Base-by-base conservation (phyloP, 2,113 vertebrate genomes). In the Formicarius rufipectus region DNA sequence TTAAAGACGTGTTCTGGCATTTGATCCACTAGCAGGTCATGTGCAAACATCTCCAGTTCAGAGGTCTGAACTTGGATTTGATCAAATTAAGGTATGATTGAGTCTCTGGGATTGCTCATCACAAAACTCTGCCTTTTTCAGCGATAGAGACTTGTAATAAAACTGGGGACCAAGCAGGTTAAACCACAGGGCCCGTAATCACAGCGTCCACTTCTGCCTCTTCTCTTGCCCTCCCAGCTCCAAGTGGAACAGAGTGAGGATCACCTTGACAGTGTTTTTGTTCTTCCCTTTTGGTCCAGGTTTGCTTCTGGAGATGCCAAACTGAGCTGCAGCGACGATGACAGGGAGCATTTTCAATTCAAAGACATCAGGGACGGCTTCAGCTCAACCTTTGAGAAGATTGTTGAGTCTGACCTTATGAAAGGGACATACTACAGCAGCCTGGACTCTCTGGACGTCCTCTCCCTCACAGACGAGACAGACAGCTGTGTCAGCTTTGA, bases 401-500 rank as follows among this genome's bases (percentile, higher is more conserved):
- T 99, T 0, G 98, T 99, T 91, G 99, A 99, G 97, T 99, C 99
- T 2, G 99, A 99, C 42, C 98, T 99, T 90, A 98, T 99, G 95
- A 98, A 98, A 67, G 99, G 99, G 47, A 99, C 99, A 12, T 99
- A 99, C 96, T 99, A 99, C 97, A 99, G 99, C 98, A 99, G 99
- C 97, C 97, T 99, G 73, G 99, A 99, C 97, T 99, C 99, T 42
- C 96, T 99, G 95, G 99, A 99, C 0, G 99, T 99, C 93, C 98
- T 99, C 93, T 99, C 99, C 25, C 99, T 99, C 86, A 99, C 99
- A 0, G 99, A 99, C 0, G 99, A 99, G 98, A 99, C 99, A 10
- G 99, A 99, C 98, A 99, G 99, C 98, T 99, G 99, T 10, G 98
- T 99, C 92, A 99, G 99, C 86, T 99, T 99, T 8, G 99, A 99